Conservation (phyloP, 2,797 vertebrate species). For the Sciaenops ocellatus region DNA sequence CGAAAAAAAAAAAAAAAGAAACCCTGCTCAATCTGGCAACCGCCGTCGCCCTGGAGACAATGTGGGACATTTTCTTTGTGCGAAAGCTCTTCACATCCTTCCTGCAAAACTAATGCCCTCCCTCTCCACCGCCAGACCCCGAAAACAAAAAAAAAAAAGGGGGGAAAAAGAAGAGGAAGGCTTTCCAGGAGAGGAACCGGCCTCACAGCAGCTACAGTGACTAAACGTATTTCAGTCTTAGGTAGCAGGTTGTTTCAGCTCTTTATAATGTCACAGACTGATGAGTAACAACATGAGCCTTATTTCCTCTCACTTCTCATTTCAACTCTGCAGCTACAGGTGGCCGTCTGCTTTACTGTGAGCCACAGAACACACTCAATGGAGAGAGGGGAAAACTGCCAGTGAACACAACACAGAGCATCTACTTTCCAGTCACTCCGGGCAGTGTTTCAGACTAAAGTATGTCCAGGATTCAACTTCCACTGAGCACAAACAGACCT, state of each 20-base stretch:
- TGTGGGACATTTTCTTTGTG: constrained; percentile 75
- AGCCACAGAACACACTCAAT: constrained; percentile 15
- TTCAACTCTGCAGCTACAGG: constrained; percentile 7
- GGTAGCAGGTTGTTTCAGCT: neutral
- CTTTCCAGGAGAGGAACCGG: constrained; percentile 73
- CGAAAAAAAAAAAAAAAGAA: constrained; percentile 4
- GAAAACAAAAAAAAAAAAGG: constrained; percentile 35
- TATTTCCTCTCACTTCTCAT: constrained; percentile 12
- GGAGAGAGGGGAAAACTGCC: constrained; percentile 10
- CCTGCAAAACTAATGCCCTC: constrained; percentile 68
- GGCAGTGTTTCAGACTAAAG: neutral
- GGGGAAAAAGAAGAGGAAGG: neutral
- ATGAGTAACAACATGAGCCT: constrained; percentile 12
- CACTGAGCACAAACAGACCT: constrained; percentile 7
- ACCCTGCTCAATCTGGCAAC: constrained; percentile 56
- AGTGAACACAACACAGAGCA: constrained; percentile 19
- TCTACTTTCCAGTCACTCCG: constrained; percentile 34
- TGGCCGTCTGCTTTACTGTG: constrained; percentile 27
- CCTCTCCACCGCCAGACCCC: neutral
- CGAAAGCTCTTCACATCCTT: constrained; percentile 83
- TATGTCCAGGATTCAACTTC: constrained; percentile 14
- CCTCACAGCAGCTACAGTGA: constrained; percentile 12
- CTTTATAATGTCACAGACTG: neutral
- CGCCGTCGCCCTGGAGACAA: constrained; percentile 64
- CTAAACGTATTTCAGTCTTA: constrained; percentile 11